phyloP scores from a whole-genome alignment of 64 coral and sea anemone species.

The Anthopleura sola region DNA sequence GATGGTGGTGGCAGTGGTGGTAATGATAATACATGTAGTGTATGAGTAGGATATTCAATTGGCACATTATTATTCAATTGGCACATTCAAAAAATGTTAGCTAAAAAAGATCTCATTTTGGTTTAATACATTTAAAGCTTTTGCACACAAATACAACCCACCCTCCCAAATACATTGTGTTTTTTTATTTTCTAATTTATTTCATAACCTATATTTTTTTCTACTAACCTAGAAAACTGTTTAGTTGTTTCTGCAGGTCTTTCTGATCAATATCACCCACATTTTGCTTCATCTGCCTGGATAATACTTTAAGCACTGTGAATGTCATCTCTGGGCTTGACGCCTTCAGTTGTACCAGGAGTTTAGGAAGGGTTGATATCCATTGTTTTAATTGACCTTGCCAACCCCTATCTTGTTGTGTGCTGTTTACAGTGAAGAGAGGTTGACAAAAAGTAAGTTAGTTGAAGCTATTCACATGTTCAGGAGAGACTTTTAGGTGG shows the following conservation, averaged over 20 bases:
- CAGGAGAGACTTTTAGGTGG: too few relatives aligned
- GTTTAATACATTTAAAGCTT: too few relatives aligned
- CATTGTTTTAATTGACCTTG: conserved; percentile 40
- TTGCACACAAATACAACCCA: too few relatives aligned
- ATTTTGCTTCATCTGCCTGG: conserved; percentile 37
- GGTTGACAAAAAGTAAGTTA: background rate
- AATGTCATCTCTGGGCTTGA: conserved; percentile 40
- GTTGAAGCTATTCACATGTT: background rate
- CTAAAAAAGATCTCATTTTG: too few relatives aligned
- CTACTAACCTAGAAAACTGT: conserved; percentile 50
- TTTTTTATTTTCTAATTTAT: too few relatives aligned
- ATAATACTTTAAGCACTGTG: conserved; percentile 49
- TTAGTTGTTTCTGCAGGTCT: conserved; percentile 13
- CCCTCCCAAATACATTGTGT: too few relatives aligned
- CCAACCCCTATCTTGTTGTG: background rate
- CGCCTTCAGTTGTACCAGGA: conserved; percentile 53
- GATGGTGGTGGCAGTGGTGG: too few relatives aligned
- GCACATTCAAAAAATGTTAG: too few relatives aligned
- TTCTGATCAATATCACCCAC: background rate
- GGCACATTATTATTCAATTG: too few relatives aligned
- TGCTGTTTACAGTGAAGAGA: background rate
- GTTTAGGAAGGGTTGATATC: conserved; percentile 42
- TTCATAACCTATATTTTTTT: too few relatives aligned
- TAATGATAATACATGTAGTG: too few relatives aligned
- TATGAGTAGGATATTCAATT: too few relatives aligned